phyloP scores from a whole-genome alignment of 2,797 vertebrate genomes.

The Gastrophryne carolinensis region DNA sequence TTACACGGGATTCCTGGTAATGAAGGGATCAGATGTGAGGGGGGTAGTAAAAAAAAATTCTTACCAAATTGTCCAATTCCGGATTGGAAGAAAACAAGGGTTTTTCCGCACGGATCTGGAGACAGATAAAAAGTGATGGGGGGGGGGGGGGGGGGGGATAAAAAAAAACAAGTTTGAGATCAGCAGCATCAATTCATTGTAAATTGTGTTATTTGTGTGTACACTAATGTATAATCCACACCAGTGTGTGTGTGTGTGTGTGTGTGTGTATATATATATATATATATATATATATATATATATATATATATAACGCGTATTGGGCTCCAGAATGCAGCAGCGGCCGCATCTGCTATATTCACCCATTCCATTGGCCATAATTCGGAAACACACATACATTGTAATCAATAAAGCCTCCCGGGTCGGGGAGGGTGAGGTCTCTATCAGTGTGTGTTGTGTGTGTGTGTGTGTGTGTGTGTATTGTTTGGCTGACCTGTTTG shows the following conservation, averaged over 20 bases:
- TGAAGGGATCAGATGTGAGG: constrained; percentile 5
- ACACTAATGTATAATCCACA: too few relatives aligned
- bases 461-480: constrained; percentile 13
- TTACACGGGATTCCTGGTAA: constrained; percentile 46
- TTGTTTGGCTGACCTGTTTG: constrained; percentile 90
- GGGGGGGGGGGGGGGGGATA: not conserved
- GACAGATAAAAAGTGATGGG: constrained; percentile 60
- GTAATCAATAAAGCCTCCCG: constrained; percentile 8
- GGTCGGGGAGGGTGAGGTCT: not conserved
- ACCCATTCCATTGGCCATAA: too few relatives aligned
- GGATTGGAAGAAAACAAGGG: constrained; percentile 98
- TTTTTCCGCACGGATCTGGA: constrained; percentile 97
- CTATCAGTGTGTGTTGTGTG: not conserved
- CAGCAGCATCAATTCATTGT: not conserved
- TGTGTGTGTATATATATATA: not conserved
- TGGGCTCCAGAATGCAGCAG: too few relatives aligned
- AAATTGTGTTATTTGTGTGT: too few relatives aligned
- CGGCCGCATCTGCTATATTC: too few relatives aligned
- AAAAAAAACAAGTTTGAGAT: constrained; percentile 59
- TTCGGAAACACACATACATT: too few relatives aligned
- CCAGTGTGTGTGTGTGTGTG: not conserved
- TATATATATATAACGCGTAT: not conserved
- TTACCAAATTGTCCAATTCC: constrained; percentile 98
- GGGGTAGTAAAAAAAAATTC: constrained; percentile 52
- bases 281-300: not conserved